A percentile compares a stretch with the other conserved stretches of the same genome.
phyloP scores from a whole-genome alignment of 2,888 invertebrate genomes.

The Lithophane ornitopus region DNA sequence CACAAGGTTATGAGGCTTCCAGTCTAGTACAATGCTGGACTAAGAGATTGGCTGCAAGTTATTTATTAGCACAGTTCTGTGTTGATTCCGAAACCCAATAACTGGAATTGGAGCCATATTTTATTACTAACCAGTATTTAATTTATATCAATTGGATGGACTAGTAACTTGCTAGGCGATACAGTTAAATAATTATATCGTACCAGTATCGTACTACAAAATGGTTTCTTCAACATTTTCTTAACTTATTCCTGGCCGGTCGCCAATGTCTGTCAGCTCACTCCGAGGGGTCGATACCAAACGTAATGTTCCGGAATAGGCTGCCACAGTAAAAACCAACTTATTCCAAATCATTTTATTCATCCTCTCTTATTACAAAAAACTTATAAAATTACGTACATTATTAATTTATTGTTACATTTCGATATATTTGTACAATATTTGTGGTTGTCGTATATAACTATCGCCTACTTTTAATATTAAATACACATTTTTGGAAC shows the following conservation, averaged over 20 bases:
- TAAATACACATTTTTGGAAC: conserved; percentile 63
- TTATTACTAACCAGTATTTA: neutral
- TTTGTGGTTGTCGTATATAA: conserved; percentile 64
- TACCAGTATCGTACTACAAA: conserved; percentile 2
- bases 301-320: neutral
- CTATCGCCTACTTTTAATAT: conserved; percentile 39
- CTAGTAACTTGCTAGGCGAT: neutral
- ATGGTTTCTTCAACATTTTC: conserved; percentile 6
- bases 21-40: neutral
- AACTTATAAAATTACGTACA: conserved; percentile 83
- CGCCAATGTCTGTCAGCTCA: conserved; percentile 12
- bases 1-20: too few relatives aligned
- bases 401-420: conserved; percentile 71
- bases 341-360: conserved; percentile 85
- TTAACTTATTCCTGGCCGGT: conserved; percentile 37
- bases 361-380: conserved; percentile 81
- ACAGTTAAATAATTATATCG: conserved; percentile 14
- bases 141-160: neutral
- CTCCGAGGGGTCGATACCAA: conserved; percentile 31
- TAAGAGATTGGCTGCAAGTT: neutral
- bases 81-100: too few relatives aligned
- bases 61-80: too few relatives aligned
- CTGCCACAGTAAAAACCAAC: conserved; percentile 31
- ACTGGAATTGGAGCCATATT: neutral
- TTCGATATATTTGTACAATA: conserved; percentile 67